phyloP scores from a whole-genome alignment of 2,797 vertebrate genomes.

The Falco peregrinus region DNA sequence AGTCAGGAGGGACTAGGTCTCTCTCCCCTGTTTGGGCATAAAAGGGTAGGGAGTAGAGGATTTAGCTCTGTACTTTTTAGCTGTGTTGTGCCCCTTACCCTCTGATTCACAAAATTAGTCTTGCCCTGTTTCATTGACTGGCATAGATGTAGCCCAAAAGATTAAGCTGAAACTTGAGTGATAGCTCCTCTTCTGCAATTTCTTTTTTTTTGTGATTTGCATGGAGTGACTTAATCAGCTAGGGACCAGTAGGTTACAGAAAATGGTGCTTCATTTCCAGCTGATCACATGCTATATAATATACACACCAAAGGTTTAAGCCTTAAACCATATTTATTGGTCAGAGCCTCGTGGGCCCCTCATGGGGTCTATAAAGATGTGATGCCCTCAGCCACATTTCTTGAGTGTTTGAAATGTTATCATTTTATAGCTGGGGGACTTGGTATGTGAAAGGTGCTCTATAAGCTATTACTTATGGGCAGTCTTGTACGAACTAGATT shows the following conservation, averaged over 20 bases:
- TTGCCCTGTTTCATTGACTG: neutral
- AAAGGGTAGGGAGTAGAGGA: neutral
- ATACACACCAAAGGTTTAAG: neutral
- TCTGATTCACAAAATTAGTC: neutral
- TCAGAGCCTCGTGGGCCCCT: neutral
- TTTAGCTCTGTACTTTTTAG: neutral
- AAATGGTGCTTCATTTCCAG: neutral
- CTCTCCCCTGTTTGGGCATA: neutral
- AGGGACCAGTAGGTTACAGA: neutral
- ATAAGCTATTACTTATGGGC: neutral
- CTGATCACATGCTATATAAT: neutral
- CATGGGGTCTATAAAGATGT: neutral
- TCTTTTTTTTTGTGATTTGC: neutral
- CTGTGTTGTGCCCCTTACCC: neutral
- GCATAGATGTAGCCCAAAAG: neutral
- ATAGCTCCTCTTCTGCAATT: neutral
- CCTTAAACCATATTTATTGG: neutral
- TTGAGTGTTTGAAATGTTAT: neutral
- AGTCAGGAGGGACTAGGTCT: neutral
- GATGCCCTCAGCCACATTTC: neutral
- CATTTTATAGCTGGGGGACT: neutral
- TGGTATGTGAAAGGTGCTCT: neutral
- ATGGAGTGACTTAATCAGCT: neutral
- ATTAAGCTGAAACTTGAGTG: neutral
- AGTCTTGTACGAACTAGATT: conserved; percentile 14